Percentiles rank a stretch among this genome's conserved stretches.
These are phyloP conservation scores for Panthera uncia DNA, from an alignment of 2,113 vertebrate genomes.

Conservation along the genomic window DNA sequence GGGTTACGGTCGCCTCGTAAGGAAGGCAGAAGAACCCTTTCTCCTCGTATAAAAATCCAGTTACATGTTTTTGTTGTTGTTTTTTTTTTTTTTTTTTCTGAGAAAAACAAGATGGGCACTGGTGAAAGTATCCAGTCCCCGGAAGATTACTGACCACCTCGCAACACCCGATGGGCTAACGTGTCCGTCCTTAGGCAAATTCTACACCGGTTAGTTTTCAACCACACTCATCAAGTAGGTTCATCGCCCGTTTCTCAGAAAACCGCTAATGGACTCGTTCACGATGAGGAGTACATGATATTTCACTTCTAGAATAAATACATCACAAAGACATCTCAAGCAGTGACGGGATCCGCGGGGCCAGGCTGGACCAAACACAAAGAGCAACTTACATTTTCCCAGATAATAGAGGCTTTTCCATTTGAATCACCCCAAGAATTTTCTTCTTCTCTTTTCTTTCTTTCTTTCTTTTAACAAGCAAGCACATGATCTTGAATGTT, in stretches of 20 bases:
- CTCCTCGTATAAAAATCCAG: neutral
- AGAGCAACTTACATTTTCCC: neutral
- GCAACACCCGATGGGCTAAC: neutral
- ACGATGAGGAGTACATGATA: neutral
- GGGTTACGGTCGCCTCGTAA: neutral
- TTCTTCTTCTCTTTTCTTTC: neutral
- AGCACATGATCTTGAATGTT: neutral
- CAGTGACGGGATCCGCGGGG: neutral
- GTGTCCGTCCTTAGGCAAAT: neutral
- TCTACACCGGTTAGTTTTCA: slow-evolving; percentile 18
- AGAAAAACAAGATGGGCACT: neutral
- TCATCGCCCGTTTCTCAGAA: slow-evolving; percentile 43
- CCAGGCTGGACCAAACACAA: neutral
- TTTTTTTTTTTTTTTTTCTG: neutral
- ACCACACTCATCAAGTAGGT: neutral
- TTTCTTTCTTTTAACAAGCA: neutral
- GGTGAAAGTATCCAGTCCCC: neutral
- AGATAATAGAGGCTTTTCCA: neutral
- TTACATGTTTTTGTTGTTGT: neutral
- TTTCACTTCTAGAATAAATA: neutral
- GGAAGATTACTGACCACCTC: neutral
- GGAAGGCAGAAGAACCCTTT: neutral
- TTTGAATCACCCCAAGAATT: neutral
- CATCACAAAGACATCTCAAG: neutral
- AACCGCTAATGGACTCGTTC: neutral